A percentile compares a stretch with the other conserved stretches of the same genome.
Evolutionary conservation across 2,113 vertebrate genomes (phyloP).

Genomic region (Sturnus vulgaris): DNA sequence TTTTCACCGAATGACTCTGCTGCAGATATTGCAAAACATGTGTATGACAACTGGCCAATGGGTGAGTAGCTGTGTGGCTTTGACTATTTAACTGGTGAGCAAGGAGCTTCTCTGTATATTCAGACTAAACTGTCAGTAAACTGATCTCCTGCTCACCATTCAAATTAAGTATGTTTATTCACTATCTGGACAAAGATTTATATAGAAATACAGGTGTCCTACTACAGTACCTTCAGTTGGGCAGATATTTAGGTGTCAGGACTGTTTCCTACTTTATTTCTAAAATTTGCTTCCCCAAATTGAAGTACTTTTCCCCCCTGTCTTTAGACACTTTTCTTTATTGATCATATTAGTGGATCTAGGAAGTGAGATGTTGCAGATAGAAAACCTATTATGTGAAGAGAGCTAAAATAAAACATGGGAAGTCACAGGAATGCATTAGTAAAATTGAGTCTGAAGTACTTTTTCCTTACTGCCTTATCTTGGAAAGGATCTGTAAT

Average conservation of each 20-base stretch:
- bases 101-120: neutral
- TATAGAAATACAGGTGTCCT: neutral
- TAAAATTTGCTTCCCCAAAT: neutral
- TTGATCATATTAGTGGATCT: neutral
- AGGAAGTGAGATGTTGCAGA: neutral
- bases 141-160: neutral
- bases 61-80: constrained; percentile 77
- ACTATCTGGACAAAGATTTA: neutral
- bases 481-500: neutral
- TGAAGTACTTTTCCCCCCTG: neutral
- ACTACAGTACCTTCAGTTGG: neutral
- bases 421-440: neutral
- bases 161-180: neutral
- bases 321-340: neutral
- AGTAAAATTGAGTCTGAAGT: neutral
- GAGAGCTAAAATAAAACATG: neutral
- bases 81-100: neutral
- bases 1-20: constrained; percentile 96
- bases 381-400: neutral
- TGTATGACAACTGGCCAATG: constrained; percentile 99
- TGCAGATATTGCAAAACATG: constrained; percentile 95
- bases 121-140: neutral
- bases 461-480: neutral
- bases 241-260: neutral
- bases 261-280: neutral